Conservation (phyloP, 2,797 vertebrate genomes). For the Protosalanx chinensis region DNA sequence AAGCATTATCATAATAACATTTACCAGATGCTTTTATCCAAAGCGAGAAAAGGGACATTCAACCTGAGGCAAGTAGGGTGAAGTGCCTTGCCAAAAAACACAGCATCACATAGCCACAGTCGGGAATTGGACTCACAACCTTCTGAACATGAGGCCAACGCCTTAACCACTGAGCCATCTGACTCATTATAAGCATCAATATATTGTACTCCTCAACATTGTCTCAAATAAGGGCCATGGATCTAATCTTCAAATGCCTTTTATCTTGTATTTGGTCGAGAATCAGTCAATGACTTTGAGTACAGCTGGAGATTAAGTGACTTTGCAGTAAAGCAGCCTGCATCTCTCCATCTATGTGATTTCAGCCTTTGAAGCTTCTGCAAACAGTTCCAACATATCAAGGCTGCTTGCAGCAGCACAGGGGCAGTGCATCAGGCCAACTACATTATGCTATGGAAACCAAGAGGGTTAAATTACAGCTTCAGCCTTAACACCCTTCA, state of each 20-base stretch:
- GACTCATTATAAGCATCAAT: constrained; percentile 18
- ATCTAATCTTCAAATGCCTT: constrained; percentile 55
- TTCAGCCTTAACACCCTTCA: constrained; percentile 59
- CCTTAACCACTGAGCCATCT: no score
- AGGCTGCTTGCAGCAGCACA: constrained; percentile 62
- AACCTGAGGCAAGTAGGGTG: no score
- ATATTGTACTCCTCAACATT: constrained; percentile 24
- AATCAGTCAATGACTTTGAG: constrained; percentile 65
- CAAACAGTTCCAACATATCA: constrained; percentile 62
- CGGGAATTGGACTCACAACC: no score
- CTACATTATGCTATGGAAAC: constrained; percentile 67
- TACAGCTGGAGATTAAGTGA: constrained; percentile 16
- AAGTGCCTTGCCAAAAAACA: no score
- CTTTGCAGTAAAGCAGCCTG: constrained; percentile 45
- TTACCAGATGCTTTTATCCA: no score
- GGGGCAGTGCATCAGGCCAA: constrained; percentile 69
- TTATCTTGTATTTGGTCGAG: constrained; percentile 54
- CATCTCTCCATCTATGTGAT: constrained; percentile 24
- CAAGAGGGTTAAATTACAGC: constrained; percentile 68
- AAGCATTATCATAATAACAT: background rate
- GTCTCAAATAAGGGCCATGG: constrained; percentile 40
- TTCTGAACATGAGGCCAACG: no score
- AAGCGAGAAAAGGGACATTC: no score
- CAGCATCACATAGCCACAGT: no score
- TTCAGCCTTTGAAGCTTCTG: constrained; percentile 54